Percentiles rank a stretch among this genome's conserved stretches.
Conservation (phyloP, 2,797 vertebrate genomes). For the Dermochelys coriacea region DNA sequence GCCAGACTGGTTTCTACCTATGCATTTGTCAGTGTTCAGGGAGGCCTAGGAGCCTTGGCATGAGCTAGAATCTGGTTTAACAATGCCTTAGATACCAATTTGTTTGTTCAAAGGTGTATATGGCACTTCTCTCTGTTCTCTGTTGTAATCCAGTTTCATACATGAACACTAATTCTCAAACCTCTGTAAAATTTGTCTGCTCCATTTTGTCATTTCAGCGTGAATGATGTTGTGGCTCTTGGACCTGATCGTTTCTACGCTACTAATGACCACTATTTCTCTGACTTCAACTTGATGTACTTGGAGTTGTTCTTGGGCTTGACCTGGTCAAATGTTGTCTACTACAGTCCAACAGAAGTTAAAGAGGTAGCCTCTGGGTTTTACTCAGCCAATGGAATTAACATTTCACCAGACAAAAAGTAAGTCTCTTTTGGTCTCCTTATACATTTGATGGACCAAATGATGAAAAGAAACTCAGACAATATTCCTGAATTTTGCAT, state of each 20-base stretch:
- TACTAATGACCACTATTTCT: slow-evolving; percentile 92
- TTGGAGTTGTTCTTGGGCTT: slow-evolving; percentile 83
- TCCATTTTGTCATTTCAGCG: slow-evolving; percentile 73
- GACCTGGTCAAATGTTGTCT: slow-evolving; percentile 88
- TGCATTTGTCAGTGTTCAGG: too few species aligned
- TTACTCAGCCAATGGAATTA: slow-evolving; percentile 90
- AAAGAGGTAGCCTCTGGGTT: slow-evolving; percentile 90
- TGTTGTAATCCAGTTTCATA: too few species aligned
- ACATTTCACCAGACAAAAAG: slow-evolving; percentile 89
- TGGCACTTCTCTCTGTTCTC: too few species aligned
- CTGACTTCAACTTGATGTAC: slow-evolving; percentile 22
- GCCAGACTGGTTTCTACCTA: too few species aligned
- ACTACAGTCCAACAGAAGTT: slow-evolving; percentile 90
- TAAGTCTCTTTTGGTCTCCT: slow-evolving; percentile 67
- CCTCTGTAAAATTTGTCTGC: not conserved
- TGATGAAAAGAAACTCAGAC: rapidly evolving
- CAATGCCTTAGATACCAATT: too few species aligned
- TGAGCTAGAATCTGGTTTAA: too few species aligned
- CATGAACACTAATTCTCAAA: not conserved
- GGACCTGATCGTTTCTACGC: slow-evolving; percentile 92
- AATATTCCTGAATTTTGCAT: not conserved
- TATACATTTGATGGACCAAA: not conserved
- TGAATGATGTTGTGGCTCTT: slow-evolving; percentile 92
- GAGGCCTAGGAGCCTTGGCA: too few species aligned
- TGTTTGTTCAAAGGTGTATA: too few species aligned